Evolutionary conservation across 2,797 vertebrate species (phyloP).

Genomic region (Nannoperca obscura): DNA sequence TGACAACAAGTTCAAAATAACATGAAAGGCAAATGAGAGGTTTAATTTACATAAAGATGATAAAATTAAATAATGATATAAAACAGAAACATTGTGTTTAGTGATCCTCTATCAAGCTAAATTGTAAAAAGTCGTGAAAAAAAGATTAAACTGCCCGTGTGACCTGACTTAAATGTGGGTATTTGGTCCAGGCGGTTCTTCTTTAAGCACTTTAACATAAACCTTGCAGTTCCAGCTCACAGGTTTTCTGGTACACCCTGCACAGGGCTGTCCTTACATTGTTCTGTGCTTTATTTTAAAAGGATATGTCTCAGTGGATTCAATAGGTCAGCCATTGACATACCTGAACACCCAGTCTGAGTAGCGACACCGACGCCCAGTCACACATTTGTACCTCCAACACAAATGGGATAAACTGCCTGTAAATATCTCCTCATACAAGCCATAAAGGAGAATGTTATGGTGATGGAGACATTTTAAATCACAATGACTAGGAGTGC

Average conservation of each 20-base stretch:
- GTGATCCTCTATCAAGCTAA: not conserved
- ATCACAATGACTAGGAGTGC: too few species aligned
- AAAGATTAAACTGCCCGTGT: not conserved
- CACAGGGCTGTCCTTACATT: not conserved
- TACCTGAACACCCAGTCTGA: not conserved
- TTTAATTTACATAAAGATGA: not conserved
- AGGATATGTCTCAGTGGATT: constrained; percentile 5
- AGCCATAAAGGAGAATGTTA: too few species aligned
- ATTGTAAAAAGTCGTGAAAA: not conserved
- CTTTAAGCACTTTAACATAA: not conserved
- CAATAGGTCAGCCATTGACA: not conserved
- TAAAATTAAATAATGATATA: not conserved
- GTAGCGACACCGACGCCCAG: too few species aligned
- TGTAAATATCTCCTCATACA: too few species aligned
- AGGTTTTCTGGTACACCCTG: not conserved
- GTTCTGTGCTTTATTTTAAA: constrained; percentile 15
- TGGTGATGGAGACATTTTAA: too few species aligned
- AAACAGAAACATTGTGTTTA: not conserved
- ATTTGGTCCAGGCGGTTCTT: not conserved
- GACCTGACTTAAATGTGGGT: not conserved
- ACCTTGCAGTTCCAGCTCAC: not conserved
- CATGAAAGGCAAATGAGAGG: not conserved
- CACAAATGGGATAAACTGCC: too few species aligned
- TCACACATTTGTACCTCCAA: too few species aligned
- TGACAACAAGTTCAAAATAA: not conserved